phyloP scores from a whole-genome alignment of 2,113 vertebrate genomes.

The Micromys minutus region DNA sequence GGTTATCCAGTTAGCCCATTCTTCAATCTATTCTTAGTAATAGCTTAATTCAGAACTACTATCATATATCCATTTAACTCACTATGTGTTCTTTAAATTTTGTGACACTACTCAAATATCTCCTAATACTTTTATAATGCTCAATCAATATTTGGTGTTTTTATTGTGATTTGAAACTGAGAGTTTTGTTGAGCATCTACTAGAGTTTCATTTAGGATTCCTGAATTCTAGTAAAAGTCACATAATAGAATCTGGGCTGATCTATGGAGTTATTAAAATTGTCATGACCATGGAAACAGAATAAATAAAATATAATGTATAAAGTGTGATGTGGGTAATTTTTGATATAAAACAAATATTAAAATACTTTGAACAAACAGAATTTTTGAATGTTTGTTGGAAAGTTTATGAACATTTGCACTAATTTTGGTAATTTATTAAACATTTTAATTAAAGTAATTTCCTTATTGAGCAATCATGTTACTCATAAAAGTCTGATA shows the following conservation, averaged over 20 bases:
- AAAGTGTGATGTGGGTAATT: background rate
- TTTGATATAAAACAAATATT: slow-evolving; percentile 57
- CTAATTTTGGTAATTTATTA: slow-evolving; percentile 48
- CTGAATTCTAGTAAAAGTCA: slow-evolving; percentile 8
- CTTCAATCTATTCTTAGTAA: background rate
- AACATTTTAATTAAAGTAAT: slow-evolving; percentile 69
- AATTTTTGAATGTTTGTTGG: slow-evolving; percentile 30
- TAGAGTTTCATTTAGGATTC: background rate
- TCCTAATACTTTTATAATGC: background rate
- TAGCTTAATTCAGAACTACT: background rate
- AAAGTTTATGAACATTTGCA: slow-evolving; percentile 7
- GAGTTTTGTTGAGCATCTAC: background rate
- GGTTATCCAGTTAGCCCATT: background rate
- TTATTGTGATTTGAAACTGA: background rate
- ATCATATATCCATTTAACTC: background rate
- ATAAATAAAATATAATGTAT: slow-evolving; percentile 24
- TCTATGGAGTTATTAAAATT: slow-evolving; percentile 25
- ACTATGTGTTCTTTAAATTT: background rate
- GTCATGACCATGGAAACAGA: background rate
- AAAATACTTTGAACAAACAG: slow-evolving; percentile 50
- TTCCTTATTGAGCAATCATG: slow-evolving; percentile 7
- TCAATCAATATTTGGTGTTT: slow-evolving; percentile 4
- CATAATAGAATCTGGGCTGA: background rate
- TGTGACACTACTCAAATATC: background rate
- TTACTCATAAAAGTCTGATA: slow-evolving; percentile 48